Evolutionary conservation across 23 tunicate genomes (phyloP).

Genomic region (Styela clava): DNA sequence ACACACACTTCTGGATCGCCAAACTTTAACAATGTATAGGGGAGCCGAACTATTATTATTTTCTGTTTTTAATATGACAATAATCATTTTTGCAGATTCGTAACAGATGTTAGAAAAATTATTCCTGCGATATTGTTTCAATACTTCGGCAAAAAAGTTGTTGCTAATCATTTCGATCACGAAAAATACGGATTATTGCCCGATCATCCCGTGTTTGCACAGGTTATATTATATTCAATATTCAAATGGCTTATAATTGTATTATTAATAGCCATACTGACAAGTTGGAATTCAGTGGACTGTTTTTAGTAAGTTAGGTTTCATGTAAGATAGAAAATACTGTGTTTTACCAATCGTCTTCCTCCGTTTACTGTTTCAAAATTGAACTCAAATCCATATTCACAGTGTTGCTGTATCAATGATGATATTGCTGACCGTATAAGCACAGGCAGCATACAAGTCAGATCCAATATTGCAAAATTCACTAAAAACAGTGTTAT

Average conservation of each 20-base stretch:
- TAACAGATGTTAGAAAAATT: neutral
- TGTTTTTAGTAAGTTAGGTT: too few species aligned
- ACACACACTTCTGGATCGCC: too few species aligned
- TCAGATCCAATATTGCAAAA: constrained; percentile 45
- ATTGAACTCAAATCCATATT: neutral
- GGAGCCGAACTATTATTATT: too few species aligned
- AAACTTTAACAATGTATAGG: too few species aligned
- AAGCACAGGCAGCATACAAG: constrained; percentile 33
- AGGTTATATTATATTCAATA: too few species aligned
- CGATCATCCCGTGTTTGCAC: constrained; percentile 10
- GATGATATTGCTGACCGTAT: constrained; percentile 57
- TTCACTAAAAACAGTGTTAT: constrained; percentile 52
- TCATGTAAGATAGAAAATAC: constrained; percentile 53
- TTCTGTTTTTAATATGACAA: neutral
- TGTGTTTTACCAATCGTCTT: too few species aligned
- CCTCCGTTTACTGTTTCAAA: too few species aligned
- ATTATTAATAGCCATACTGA: too few species aligned
- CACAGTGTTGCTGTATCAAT: constrained; percentile 46
- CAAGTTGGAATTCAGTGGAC: too few species aligned
- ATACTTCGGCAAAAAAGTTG: neutral
- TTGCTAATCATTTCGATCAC: constrained; percentile 34
- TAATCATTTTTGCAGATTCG: neutral
- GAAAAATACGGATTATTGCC: constrained; percentile 45
- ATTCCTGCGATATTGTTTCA: neutral
- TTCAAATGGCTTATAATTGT: too few species aligned